A percentile compares a stretch with the other conserved stretches of the same genome.
phyloP scores from a whole-genome alignment of 1,140 invertebrate species.

The Drosophila sturtevanti region DNA sequence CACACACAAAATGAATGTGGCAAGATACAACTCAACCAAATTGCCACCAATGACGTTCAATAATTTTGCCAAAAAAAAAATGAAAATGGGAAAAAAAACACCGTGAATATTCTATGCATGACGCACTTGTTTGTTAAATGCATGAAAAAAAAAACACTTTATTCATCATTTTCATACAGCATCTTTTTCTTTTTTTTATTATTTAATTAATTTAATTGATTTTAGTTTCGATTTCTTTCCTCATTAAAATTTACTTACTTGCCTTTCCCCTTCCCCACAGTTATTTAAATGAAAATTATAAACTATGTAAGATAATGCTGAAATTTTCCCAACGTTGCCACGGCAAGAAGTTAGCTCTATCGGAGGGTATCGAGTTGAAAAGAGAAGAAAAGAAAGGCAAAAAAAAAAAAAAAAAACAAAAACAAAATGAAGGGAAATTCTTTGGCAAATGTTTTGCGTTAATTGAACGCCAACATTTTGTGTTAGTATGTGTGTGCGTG shows the following conservation, averaged over 20 bases:
- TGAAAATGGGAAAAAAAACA: background rate
- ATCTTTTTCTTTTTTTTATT: too few relatives aligned
- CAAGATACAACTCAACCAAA: conserved; percentile 26
- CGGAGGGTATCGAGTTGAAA: too few relatives aligned
- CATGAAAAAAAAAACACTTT: background rate
- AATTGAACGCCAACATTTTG: conserved; percentile 61
- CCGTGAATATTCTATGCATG: conserved; percentile 35
- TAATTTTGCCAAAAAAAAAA: conserved; percentile 21
- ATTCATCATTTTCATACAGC: conserved; percentile 6
- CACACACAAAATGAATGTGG: background rate
- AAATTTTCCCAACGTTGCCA: conserved; percentile 34
- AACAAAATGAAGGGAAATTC: conserved; percentile 49
- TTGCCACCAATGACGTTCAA: conserved; percentile 67
- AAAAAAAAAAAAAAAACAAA: conserved; percentile 23
- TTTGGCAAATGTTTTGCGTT: conserved; percentile 73
- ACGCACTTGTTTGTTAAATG: conserved; percentile 14
- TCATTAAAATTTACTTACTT: conserved; percentile 12
- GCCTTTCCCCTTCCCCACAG: background rate
- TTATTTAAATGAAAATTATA: conserved; percentile 30
- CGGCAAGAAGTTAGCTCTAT: conserved; percentile 30
- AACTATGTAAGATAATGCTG: conserved; percentile 45
- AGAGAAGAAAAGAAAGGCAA: background rate
- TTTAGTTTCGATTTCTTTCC: conserved; percentile 12
- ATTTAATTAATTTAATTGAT: conserved; percentile 25
- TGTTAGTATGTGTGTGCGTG: conserved; percentile 3